phyloP scores from a whole-genome alignment of 2,888 invertebrate species.

The Mimachlamys varia region DNA sequence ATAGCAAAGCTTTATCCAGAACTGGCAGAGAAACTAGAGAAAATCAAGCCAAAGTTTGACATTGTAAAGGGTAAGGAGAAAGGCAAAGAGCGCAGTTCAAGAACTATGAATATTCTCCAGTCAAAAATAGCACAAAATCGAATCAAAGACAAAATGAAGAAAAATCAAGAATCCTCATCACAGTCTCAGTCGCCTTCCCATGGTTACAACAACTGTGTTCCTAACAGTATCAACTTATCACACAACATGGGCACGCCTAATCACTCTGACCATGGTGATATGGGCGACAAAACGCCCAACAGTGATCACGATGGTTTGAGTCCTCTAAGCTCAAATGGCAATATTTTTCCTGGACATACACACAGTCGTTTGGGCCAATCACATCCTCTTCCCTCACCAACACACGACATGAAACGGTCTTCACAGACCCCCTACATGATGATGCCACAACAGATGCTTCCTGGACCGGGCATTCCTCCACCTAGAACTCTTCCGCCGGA shows the following conservation, averaged over 20 bases:
- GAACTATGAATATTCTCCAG: conserved; percentile 81
- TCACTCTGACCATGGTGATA: neutral
- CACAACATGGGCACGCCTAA: neutral
- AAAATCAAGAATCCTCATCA: conserved; percentile 63
- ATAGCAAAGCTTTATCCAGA: conserved; percentile 79
- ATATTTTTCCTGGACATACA: conserved; percentile 9
- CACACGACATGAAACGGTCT: conserved; percentile 24
- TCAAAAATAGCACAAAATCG: conserved; percentile 81
- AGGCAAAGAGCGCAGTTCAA: conserved; percentile 74
- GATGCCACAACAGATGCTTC: conserved; percentile 17
- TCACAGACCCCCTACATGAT: conserved; percentile 16
- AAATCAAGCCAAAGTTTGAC: conserved; percentile 71
- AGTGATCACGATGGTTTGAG: conserved; percentile 23
- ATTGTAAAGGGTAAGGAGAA: conserved; percentile 63
- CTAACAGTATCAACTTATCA: conserved; percentile 19
- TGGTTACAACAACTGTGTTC: conserved; percentile 49
- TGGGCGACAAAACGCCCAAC: conserved; percentile 14
- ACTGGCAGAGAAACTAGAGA: conserved; percentile 78
- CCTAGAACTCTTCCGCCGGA: conserved; percentile 36
- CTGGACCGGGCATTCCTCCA: conserved; percentile 24
- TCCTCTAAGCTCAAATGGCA: conserved; percentile 15
- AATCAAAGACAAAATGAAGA: conserved; percentile 80
- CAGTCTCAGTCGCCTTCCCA: conserved; percentile 66
- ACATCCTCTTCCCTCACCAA: neutral
- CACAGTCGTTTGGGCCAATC: neutral